These are phyloP conservation scores for Diprion similis DNA, from an alignment of 1,140 invertebrate genomes.

Conservation along the genomic window DNA sequence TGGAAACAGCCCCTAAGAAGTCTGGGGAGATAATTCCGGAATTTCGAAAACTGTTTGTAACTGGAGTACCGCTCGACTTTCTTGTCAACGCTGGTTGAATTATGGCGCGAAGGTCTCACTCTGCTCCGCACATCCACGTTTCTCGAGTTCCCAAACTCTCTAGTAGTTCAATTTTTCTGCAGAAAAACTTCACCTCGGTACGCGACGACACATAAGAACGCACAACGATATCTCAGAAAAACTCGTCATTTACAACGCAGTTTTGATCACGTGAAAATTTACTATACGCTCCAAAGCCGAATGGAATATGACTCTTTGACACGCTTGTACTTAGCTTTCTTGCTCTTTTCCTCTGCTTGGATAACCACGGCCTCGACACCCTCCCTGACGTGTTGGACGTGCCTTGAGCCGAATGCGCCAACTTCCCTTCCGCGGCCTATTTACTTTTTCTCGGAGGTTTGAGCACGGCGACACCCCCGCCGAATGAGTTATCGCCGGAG, in stretches of 20 bases:
- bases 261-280: no score
- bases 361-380: not conserved
- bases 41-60: not conserved
- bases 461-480: slow-evolving; percentile 15
- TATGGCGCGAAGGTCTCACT: slow-evolving; percentile 6
- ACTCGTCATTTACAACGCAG: no score
- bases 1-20: not conserved
- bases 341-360: no score
- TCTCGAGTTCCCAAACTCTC: not conserved
- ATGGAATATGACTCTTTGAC: no score
- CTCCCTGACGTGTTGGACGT: not conserved
- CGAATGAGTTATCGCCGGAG: slow-evolving; percentile 38
- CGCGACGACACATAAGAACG: no score
- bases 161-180: not conserved
- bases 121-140: not conserved
- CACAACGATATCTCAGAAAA: no score
- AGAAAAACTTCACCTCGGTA: no score
- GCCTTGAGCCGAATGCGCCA: not conserved
- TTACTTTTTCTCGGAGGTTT: slow-evolving; percentile 29
- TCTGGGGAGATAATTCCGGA: not conserved
- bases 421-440: slow-evolving; percentile 21
- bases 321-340: no score
- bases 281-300: no score
- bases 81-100: slow-evolving; percentile 5
- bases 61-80: not conserved